phyloP scores from a whole-genome alignment of 2,797 vertebrate genomes.

The Microctenopoma lineatum region DNA sequence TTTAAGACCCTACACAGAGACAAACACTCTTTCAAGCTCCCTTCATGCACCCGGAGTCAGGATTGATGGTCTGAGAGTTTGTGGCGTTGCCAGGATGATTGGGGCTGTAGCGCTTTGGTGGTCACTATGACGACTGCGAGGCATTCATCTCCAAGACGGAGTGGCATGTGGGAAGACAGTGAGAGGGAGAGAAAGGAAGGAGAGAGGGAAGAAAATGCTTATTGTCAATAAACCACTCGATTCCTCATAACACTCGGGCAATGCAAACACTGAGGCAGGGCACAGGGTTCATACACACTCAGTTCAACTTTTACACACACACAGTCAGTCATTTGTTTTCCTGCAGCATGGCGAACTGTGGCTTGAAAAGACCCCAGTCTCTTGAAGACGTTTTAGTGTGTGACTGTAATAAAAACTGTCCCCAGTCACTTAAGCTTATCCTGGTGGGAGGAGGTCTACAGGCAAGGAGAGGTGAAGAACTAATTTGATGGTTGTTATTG shows the following conservation, averaged over 20 bases:
- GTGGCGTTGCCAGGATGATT: conserved; percentile 56
- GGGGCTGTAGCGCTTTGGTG: conserved; percentile 22
- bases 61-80: conserved; percentile 46
- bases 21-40: conserved; percentile 21
- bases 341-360: conserved; percentile 33
- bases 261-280: conserved; percentile 58
- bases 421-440: conserved; percentile 30
- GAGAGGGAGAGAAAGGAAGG: conserved; percentile 12
- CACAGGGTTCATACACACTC: conserved; percentile 58
- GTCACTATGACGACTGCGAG: conserved; percentile 70
- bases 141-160: conserved; percentile 58
- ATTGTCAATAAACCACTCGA: conserved; percentile 68
- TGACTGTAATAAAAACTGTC: conserved; percentile 32
- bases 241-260: conserved; percentile 61
- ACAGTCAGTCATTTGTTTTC: conserved; percentile 31
- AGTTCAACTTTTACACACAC: conserved; percentile 47
- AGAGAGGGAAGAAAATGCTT: conserved; percentile 54
- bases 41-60: conserved; percentile 16
- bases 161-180: conserved; percentile 53
- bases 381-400: conserved; percentile 44
- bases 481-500: conserved; percentile 52
- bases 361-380: conserved; percentile 40
- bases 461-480: conserved; percentile 25
- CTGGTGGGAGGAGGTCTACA: conserved; percentile 17
- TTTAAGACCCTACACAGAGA: conserved; percentile 16